phyloP scores from a whole-genome alignment of 2,888 invertebrate species.

The Cylindroiulus punctatus region DNA sequence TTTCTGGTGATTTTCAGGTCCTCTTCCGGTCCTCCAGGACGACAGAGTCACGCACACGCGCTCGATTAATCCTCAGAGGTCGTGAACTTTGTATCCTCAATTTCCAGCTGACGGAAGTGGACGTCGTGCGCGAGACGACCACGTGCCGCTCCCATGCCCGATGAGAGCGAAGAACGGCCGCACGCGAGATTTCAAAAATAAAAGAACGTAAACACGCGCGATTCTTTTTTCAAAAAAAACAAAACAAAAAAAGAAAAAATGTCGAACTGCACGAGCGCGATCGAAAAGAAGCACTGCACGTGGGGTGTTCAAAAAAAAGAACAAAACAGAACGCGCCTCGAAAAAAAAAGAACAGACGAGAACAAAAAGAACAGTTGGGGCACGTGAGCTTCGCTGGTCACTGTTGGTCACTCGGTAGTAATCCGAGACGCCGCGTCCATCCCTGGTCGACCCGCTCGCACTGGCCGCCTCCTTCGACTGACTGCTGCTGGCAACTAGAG shows the following conservation, averaged over 20 bases:
- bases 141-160: constrained; percentile 10
- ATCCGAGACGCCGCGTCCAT: constrained; percentile 40
- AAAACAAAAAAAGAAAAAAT: too few species aligned
- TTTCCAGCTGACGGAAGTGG: not conserved
- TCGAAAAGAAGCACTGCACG: not conserved
- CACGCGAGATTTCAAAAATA: too few species aligned
- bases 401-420: not conserved
- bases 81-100: not conserved
- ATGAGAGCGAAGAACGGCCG: too few species aligned
- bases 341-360: too few species aligned
- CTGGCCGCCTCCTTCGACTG: constrained; percentile 17
- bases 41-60: not conserved
- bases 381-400: not conserved
- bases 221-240: too few species aligned
- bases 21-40: too few species aligned
- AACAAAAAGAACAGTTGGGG: too few species aligned
- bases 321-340: not conserved
- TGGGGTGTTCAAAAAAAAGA: not conserved
- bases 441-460: not conserved
- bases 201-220: not conserved
- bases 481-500: not conserved
- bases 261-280: not conserved
- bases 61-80: not conserved
- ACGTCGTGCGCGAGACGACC: too few species aligned
- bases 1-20: not conserved